Evolutionary conservation across 1,140 invertebrate species (phyloP).

Genomic region (Trinorchestia longiramus): DNA sequence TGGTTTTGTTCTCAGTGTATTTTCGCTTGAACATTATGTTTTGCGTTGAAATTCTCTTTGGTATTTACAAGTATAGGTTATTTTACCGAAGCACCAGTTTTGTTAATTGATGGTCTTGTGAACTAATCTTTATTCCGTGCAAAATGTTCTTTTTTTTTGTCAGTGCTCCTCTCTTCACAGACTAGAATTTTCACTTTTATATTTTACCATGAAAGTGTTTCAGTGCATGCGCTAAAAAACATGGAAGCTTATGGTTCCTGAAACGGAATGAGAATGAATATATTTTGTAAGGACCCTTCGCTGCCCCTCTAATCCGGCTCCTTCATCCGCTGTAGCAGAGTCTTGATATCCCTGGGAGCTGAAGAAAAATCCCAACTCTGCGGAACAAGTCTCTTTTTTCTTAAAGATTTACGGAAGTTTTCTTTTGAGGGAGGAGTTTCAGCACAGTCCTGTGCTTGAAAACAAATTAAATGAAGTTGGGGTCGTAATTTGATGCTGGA

Average conservation of each 20-base stretch:
- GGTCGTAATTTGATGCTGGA: neutral
- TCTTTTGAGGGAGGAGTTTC: conserved; percentile 23
- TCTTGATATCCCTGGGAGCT: neutral
- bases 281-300: neutral
- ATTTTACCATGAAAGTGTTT: neutral
- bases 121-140: neutral
- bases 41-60: too few relatives aligned
- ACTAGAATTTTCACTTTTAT: neutral
- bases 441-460: conserved; percentile 4
- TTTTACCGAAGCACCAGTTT: too few relatives aligned
- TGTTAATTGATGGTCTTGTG: neutral
- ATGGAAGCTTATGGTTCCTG: neutral
- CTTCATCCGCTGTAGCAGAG: neutral
- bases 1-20: too few relatives aligned
- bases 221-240: neutral
- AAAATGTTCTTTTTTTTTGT: neutral
- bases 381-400: neutral
- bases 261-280: neutral
- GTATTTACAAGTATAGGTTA: too few relatives aligned
- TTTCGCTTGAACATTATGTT: too few relatives aligned
- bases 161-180: neutral
- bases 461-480: conserved; percentile 32
- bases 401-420: neutral
- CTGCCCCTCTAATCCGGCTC: neutral
- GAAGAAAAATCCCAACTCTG: neutral